Conservation (phyloP, 1,140 invertebrate genomes). For the Philopotamus ludificatus region DNA sequence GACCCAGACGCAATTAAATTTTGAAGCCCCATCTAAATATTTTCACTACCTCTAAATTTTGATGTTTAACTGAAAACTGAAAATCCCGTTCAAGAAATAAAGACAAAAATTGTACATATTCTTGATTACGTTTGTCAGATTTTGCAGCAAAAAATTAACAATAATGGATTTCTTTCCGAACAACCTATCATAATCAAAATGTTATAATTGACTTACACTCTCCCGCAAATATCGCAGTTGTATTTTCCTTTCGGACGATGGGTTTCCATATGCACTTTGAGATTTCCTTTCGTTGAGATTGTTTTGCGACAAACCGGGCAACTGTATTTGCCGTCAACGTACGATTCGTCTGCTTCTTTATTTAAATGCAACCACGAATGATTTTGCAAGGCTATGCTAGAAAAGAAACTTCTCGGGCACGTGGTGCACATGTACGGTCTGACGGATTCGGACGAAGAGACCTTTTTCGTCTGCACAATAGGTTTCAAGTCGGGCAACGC, state of each 20-base stretch:
- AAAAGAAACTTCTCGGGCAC: slow-evolving; percentile 48
- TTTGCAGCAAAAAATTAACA: too few relatives aligned
- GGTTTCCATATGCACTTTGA: slow-evolving; percentile 66
- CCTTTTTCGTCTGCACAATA: slow-evolving; percentile 42
- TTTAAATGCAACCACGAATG: slow-evolving; percentile 49
- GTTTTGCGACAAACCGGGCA: slow-evolving; percentile 64
- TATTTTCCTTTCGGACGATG: slow-evolving; percentile 64
- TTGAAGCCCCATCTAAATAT: too few relatives aligned
- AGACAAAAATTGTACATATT: too few relatives aligned
- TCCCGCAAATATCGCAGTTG: slow-evolving; percentile 66
- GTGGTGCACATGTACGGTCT: slow-evolving; percentile 48
- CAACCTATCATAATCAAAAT: too few relatives aligned
- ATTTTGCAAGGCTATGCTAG: slow-evolving; percentile 51
- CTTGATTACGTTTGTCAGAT: too few relatives aligned
- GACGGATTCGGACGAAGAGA: slow-evolving; percentile 23
- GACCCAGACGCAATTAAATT: too few relatives aligned
- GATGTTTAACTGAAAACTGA: too few relatives aligned
- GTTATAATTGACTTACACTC: slow-evolving; percentile 60
- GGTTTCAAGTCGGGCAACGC: slow-evolving; percentile 40
- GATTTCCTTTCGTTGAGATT: slow-evolving; percentile 63
- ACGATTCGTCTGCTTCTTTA: slow-evolving; percentile 40
- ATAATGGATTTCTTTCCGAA: too few relatives aligned
- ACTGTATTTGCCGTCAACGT: slow-evolving; percentile 44
- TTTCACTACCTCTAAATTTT: too few relatives aligned
- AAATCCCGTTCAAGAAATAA: too few relatives aligned